A percentile compares a stretch with the other conserved stretches of the same genome.
phyloP scores from a whole-genome alignment of 2,888 invertebrate genomes.

The Drymonia ruficornis region DNA sequence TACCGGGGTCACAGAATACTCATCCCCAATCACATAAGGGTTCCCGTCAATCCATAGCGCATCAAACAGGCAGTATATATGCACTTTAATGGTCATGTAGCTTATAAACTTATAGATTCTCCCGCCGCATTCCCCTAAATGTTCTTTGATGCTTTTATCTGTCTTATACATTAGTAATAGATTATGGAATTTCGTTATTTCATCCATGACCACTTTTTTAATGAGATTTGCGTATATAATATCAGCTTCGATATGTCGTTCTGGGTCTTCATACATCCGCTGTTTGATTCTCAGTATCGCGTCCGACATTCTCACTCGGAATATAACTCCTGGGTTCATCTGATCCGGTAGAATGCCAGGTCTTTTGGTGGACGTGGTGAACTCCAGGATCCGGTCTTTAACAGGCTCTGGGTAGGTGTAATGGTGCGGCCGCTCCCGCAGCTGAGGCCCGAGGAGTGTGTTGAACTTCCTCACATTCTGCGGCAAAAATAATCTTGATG shows the following conservation, averaged over 20 bases:
- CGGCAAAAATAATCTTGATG: slow-evolving; percentile 49
- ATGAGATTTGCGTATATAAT: slow-evolving; percentile 78
- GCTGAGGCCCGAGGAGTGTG: slow-evolving; percentile 64
- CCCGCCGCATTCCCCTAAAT: slow-evolving; percentile 76
- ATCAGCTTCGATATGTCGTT: slow-evolving; percentile 75
- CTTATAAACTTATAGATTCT: slow-evolving; percentile 79
- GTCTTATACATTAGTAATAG: slow-evolving; percentile 76
- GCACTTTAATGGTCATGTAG: slow-evolving; percentile 78
- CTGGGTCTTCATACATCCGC: slow-evolving; percentile 78
- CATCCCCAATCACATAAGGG: slow-evolving; percentile 78
- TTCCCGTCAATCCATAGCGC: slow-evolving; percentile 79
- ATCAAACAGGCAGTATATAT: slow-evolving; percentile 77
- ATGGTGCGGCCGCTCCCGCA: slow-evolving; percentile 73
- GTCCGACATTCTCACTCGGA: slow-evolving; percentile 76
- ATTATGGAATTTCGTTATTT: slow-evolving; percentile 78
- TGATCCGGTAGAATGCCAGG: slow-evolving; percentile 74
- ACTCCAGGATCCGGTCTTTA: slow-evolving; percentile 70
- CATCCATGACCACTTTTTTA: slow-evolving; percentile 77
- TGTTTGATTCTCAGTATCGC: slow-evolving; percentile 76
- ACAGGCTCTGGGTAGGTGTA: slow-evolving; percentile 76
- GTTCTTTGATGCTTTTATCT: slow-evolving; percentile 75
- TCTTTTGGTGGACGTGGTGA: slow-evolving; percentile 63
- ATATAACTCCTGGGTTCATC: slow-evolving; percentile 79
- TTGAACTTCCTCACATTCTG: slow-evolving; percentile 64
- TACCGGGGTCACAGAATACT: slow-evolving; percentile 76